Conservation (phyloP, 2,888 invertebrate genomes). For the Lamellibrachia satsuma region DNA sequence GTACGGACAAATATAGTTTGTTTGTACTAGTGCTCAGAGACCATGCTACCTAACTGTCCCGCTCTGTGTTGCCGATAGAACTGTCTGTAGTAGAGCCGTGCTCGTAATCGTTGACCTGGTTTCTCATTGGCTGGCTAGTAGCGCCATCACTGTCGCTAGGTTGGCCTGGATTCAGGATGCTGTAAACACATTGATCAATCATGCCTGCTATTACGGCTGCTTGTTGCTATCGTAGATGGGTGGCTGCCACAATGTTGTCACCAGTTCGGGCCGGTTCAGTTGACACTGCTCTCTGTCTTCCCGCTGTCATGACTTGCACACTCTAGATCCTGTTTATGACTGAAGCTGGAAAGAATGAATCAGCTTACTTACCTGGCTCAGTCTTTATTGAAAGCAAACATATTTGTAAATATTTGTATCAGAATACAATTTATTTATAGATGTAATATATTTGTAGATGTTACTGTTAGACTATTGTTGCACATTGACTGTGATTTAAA, state of each 20-base stretch:
- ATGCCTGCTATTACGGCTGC: background rate
- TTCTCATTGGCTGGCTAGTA: background rate
- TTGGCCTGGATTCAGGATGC: constrained; percentile 6
- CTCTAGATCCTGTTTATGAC: constrained; percentile 12
- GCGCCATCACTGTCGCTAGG: background rate
- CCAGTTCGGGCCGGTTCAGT: background rate
- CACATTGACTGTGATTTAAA: background rate
- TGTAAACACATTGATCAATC: constrained; percentile 10
- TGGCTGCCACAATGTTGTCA: background rate
- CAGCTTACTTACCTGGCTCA: background rate
- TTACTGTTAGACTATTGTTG: background rate
- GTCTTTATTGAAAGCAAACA: background rate
- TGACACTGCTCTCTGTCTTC: background rate
- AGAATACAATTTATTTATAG: background rate
- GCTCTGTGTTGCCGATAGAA: background rate
- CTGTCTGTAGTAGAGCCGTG: background rate
- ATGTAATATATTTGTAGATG: background rate
- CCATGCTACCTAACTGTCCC: too few relatives aligned
- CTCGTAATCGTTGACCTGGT: background rate
- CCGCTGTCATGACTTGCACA: background rate
- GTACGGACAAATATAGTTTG: too few relatives aligned
- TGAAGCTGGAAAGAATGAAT: background rate
- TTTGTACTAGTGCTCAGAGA: too few relatives aligned
- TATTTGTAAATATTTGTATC: background rate
- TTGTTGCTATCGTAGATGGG: background rate